Conservation (phyloP, 2,888 invertebrate genomes). For the Phytoseiulus persimilis region DNA sequence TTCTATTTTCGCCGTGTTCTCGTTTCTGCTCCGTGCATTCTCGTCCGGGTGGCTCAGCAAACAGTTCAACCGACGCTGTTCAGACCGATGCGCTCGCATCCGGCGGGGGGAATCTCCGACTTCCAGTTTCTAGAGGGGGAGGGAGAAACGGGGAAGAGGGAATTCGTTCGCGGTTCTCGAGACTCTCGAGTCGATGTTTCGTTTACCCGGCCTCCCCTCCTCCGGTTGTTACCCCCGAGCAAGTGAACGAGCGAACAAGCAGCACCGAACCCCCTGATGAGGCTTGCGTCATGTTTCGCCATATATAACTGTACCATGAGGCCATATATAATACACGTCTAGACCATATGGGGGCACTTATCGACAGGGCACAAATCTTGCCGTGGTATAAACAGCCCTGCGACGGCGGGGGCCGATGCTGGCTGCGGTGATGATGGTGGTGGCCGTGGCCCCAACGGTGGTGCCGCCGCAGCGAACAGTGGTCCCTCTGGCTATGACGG, state of each 20-base stretch:
- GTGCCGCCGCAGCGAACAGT: background rate
- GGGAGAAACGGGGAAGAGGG: no score
- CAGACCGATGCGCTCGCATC: no score
- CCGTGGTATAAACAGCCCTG: background rate
- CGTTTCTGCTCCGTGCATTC: background rate
- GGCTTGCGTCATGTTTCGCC: background rate
- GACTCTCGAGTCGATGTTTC: no score
- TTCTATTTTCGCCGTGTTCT: background rate
- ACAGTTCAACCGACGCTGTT: no score
- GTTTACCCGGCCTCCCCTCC: no score
- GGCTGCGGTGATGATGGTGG: background rate
- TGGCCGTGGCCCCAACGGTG: background rate
- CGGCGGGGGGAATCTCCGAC: no score
- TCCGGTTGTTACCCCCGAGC: background rate
- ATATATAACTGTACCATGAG: background rate
- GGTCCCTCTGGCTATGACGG: background rate
- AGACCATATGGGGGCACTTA: conserved; percentile 5
- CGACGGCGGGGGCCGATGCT: no score
- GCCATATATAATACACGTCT: conserved; percentile 5
- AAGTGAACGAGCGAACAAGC: background rate
- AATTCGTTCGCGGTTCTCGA: no score
- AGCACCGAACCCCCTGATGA: background rate
- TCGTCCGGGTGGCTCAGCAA: no score
- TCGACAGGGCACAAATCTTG: conserved; percentile 5
- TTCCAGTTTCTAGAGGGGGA: no score